Percentiles rank a stretch among this genome's conserved stretches.
phyloP scores from a whole-genome alignment of 2,888 invertebrate genomes.

The Diogma glabrata region DNA sequence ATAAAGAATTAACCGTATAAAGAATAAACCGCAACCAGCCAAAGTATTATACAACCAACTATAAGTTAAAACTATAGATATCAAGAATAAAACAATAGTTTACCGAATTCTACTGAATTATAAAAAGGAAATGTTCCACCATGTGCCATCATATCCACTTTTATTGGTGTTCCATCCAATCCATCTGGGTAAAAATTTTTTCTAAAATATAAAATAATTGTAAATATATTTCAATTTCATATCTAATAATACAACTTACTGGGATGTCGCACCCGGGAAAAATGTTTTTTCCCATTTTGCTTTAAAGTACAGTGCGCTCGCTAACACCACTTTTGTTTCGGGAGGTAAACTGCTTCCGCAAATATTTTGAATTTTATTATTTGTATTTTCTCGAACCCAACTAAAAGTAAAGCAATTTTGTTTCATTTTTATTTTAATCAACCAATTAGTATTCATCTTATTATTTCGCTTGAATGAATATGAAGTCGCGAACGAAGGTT shows the following conservation, averaged over 20 bases:
- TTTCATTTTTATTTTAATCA: too few relatives aligned
- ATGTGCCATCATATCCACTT: conserved; percentile 1
- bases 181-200: conserved; percentile 9
- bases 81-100: too few relatives aligned
- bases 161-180: neutral
- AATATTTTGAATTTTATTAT: conserved; percentile 4
- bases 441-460: too few relatives aligned
- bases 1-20: too few relatives aligned
- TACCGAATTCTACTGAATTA: conserved; percentile 3
- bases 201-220: neutral
- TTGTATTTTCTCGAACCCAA: conserved; percentile 5
- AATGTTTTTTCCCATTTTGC: conserved; percentile 38
- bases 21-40: too few relatives aligned
- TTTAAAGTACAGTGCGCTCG: conserved; percentile 49
- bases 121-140: conserved; percentile 6
- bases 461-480: too few relatives aligned
- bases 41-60: too few relatives aligned
- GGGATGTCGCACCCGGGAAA: neutral
- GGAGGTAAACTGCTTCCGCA: conserved; percentile 14
- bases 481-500: too few relatives aligned
- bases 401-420: neutral
- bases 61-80: too few relatives aligned
- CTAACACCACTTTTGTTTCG: conserved; percentile 42
- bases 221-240: neutral
- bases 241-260: conserved; percentile 3